These are phyloP conservation scores for Diorhabda sublineata DNA, from an alignment of 1,140 invertebrate genomes.

Conservation along the genomic window DNA sequence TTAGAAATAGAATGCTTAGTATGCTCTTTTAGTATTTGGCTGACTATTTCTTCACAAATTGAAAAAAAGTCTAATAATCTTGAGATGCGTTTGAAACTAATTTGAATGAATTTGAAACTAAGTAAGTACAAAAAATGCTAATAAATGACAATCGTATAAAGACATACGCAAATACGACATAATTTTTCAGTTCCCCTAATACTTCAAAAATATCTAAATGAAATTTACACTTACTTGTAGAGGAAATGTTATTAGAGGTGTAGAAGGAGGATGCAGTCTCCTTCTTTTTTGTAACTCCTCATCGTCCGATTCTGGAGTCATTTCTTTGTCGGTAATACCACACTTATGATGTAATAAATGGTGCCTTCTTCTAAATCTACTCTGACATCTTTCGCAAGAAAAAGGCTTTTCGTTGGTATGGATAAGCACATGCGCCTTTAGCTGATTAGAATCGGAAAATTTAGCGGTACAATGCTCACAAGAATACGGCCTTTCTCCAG, in stretches of 20 bases:
- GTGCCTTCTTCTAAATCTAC: constrained; percentile 75
- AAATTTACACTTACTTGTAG: constrained; percentile 26
- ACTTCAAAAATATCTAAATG: too few species aligned
- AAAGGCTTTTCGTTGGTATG: constrained; percentile 89
- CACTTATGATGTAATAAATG: constrained; percentile 85
- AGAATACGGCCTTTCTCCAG: constrained; percentile 89
- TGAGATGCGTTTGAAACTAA: too few species aligned
- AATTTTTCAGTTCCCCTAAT: too few species aligned
- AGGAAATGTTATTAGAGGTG: constrained; percentile 35
- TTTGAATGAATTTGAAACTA: too few species aligned
- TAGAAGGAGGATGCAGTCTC: constrained; percentile 45
- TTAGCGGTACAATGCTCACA: constrained; percentile 84
- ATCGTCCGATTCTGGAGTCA: constrained; percentile 39
- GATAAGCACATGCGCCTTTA: constrained; percentile 86
- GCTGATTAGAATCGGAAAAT: constrained; percentile 91
- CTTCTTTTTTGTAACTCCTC: constrained; percentile 41
- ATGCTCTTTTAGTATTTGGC: too few species aligned
- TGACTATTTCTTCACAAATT: too few species aligned
- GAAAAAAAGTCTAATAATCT: too few species aligned
- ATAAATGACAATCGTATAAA: too few species aligned
- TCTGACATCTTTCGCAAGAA: constrained; percentile 69
- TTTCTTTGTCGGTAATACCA: constrained; percentile 41
- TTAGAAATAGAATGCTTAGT: too few species aligned
- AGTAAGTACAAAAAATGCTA: too few species aligned
- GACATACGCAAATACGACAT: too few species aligned